These are phyloP conservation scores for Papilio aristodemus DNA, from an alignment of 1,140 invertebrate genomes.

Conservation along the genomic window DNA sequence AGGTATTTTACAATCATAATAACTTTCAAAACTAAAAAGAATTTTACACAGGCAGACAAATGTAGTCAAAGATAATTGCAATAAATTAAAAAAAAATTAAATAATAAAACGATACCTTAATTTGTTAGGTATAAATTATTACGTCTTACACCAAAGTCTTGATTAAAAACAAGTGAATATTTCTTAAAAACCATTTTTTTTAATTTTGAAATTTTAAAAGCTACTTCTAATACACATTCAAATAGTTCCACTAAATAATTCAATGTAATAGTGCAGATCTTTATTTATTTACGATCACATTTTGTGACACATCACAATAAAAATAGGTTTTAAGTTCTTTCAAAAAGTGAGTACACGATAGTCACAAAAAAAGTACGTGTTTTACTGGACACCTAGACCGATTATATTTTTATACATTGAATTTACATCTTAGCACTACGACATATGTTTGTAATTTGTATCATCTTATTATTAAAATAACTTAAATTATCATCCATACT, in stretches of 20 bases:
- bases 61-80: conserved; percentile 27
- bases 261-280: conserved; percentile 66
- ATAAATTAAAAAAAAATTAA: conserved; percentile 28
- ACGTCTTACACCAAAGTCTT: neutral
- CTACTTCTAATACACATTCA: conserved; percentile 53
- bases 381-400: conserved; percentile 47
- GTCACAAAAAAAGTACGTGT: conserved; percentile 53
- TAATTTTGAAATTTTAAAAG: conserved; percentile 30
- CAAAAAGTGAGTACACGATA: conserved; percentile 40
- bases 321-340: conserved; percentile 55
- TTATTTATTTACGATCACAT: conserved; percentile 43
- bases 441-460: conserved; percentile 37
- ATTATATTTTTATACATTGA: conserved; percentile 61
- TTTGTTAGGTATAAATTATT: conserved; percentile 3
- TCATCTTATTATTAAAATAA: conserved; percentile 59
- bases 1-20: conserved; percentile 48
- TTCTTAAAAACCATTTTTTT: neutral
- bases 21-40: conserved; percentile 16
- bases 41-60: conserved; percentile 38
- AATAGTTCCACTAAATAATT: conserved; percentile 49
- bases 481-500: conserved; percentile 49
- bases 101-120: conserved; percentile 19
- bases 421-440: conserved; percentile 60
- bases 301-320: conserved; percentile 68
- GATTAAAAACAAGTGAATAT: conserved; percentile 10